Conservation (phyloP, 1,140 invertebrate species). For the Phortica variegata region DNA sequence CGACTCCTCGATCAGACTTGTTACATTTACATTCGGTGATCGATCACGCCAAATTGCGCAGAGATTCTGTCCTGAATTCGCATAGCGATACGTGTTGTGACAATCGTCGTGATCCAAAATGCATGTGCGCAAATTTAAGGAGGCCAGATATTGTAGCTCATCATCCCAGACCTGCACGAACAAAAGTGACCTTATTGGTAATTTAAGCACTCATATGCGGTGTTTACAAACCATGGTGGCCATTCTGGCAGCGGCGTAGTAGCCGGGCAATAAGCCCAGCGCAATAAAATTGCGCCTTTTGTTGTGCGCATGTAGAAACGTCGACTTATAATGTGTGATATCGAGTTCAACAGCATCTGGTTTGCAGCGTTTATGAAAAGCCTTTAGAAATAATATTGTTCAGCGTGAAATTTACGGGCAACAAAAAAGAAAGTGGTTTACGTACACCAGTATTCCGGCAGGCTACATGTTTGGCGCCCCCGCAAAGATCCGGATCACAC, state of each 20-base stretch:
- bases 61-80: constrained; percentile 47
- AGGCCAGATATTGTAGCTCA: constrained; percentile 49
- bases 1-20: constrained; percentile 41
- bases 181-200: not conserved
- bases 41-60: constrained; percentile 40
- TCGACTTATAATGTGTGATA: constrained; percentile 28
- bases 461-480: constrained; percentile 35
- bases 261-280: constrained; percentile 41
- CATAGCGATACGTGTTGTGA: constrained; percentile 46
- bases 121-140: constrained; percentile 46
- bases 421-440: not conserved
- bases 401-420: not conserved
- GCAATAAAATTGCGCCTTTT: constrained; percentile 47
- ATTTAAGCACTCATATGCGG: not conserved
- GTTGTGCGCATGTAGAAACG: constrained; percentile 48
- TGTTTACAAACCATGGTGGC: constrained; percentile 42
- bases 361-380: constrained; percentile 36
- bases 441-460: constrained; percentile 47
- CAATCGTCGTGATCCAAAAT: constrained; percentile 51
- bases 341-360: constrained; percentile 46
- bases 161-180: constrained; percentile 46
- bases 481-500: constrained; percentile 43
- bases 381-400: constrained; percentile 14
- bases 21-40: constrained; percentile 38
- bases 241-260: constrained; percentile 49